phyloP scores from a whole-genome alignment of 2,113 vertebrate genomes.

The Aspidoscelis tigris region DNA sequence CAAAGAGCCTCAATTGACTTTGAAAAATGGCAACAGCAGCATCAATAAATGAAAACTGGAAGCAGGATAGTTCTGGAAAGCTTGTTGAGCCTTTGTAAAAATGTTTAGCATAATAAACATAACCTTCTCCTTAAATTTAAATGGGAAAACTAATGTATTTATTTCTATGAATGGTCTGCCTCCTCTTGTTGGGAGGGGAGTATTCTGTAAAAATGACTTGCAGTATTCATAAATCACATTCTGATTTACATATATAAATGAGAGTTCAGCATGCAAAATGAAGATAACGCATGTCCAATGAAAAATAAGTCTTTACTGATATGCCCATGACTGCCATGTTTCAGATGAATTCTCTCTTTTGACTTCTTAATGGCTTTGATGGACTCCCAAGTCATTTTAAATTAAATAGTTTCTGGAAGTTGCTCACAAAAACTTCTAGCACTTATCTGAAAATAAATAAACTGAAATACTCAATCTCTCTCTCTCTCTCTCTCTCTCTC shows the following conservation, averaged over 20 bases:
- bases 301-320: not conserved
- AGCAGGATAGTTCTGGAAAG: not conserved
- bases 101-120: not conserved
- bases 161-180: slow-evolving; percentile 10
- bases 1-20: not conserved
- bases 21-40: not conserved
- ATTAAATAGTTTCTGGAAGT: not conserved
- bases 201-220: not conserved
- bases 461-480: not conserved
- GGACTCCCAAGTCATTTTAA: slow-evolving; percentile 9
- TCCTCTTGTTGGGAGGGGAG: not conserved
- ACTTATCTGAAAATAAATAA: not conserved
- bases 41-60: not conserved
- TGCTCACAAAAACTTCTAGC: slow-evolving; percentile 7
- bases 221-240: not conserved
- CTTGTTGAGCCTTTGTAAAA: not conserved
- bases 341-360: slow-evolving; percentile 6
- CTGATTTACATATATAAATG: slow-evolving; percentile 1
- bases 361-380: slow-evolving; percentile 18
- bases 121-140: not conserved
- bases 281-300: not conserved
- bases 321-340: not conserved
- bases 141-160: not conserved
- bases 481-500: not conserved
- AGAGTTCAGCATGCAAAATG: slow-evolving; percentile 23